These are phyloP conservation scores for Mormyrus iriodes DNA, from an alignment of 2,113 vertebrate species.

Conservation along the genomic window DNA sequence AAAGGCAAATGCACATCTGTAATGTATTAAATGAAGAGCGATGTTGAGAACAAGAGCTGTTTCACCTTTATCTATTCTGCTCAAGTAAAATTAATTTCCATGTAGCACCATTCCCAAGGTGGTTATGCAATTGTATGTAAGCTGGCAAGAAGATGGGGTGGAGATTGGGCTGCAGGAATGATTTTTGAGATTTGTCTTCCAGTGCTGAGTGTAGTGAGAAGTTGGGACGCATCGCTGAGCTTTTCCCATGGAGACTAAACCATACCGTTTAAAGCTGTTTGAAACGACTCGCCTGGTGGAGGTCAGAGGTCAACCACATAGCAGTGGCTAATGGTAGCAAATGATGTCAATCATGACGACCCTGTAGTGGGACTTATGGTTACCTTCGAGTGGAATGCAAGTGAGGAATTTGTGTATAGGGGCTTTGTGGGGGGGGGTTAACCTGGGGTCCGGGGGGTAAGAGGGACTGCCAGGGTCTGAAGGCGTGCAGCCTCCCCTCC, in stretches of 20 bases:
- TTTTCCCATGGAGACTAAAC: slow-evolving; percentile 68
- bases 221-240: slow-evolving; percentile 42
- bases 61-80: neutral
- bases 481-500: neutral
- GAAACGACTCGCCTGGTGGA: slow-evolving; percentile 55
- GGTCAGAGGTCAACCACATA: slow-evolving; percentile 70
- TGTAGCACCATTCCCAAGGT: neutral
- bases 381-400: slow-evolving; percentile 59
- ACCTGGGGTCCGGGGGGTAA: slow-evolving; percentile 26
- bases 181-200: slow-evolving; percentile 53
- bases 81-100: neutral
- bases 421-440: slow-evolving; percentile 27
- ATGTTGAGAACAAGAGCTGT: neutral
- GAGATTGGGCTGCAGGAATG: neutral
- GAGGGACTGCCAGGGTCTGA: slow-evolving; percentile 8
- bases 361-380: slow-evolving; percentile 50
- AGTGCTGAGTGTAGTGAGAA: slow-evolving; percentile 53
- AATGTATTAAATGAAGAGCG: neutral
- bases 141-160: neutral
- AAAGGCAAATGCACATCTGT: neutral
- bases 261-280: slow-evolving; percentile 62
- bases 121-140: neutral
- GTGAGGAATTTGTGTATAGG: slow-evolving; percentile 50
- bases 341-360: slow-evolving; percentile 71
- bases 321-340: slow-evolving; percentile 71